A percentile compares a stretch with the other conserved stretches of the same genome.
phyloP scores from a whole-genome alignment of 2,888 invertebrate genomes.

The Eupeodes latifasciatus region DNA sequence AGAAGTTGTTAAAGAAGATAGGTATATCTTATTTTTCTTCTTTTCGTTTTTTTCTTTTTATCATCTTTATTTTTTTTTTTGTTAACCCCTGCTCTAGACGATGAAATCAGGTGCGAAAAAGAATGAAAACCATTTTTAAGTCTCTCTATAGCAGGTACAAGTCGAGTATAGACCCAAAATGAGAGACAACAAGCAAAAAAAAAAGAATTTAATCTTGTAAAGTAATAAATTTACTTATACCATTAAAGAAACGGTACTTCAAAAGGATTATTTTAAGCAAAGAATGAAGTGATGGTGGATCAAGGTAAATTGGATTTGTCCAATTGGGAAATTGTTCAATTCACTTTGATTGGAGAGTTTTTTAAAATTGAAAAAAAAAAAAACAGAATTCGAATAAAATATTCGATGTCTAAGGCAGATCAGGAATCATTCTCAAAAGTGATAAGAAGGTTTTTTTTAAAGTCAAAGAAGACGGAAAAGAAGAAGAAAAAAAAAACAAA shows the following conservation, averaged over 20 bases:
- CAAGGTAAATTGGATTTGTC: constrained; percentile 58
- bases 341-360: constrained; percentile 2
- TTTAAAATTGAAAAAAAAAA: neutral
- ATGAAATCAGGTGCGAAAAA: constrained; percentile 59
- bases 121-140: constrained; percentile 50
- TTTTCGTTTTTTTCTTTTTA: neutral
- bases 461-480: neutral
- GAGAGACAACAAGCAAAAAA: neutral
- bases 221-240: constrained; percentile 56
- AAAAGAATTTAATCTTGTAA: constrained; percentile 34
- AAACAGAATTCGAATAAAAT: neutral
- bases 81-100: neutral
- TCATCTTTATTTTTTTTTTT: neutral
- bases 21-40: neutral
- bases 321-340: constrained; percentile 36
- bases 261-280: constrained; percentile 35
- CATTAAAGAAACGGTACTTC: constrained; percentile 16
- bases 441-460: neutral
- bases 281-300: constrained; percentile 27
- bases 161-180: neutral
- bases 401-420: neutral
- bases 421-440: neutral
- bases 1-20: constrained; percentile 29
- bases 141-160: neutral
- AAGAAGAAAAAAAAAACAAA: neutral